Evolutionary conservation across 2,797 vertebrate species (phyloP).

Genomic region (Brachymystax lenok): DNA sequence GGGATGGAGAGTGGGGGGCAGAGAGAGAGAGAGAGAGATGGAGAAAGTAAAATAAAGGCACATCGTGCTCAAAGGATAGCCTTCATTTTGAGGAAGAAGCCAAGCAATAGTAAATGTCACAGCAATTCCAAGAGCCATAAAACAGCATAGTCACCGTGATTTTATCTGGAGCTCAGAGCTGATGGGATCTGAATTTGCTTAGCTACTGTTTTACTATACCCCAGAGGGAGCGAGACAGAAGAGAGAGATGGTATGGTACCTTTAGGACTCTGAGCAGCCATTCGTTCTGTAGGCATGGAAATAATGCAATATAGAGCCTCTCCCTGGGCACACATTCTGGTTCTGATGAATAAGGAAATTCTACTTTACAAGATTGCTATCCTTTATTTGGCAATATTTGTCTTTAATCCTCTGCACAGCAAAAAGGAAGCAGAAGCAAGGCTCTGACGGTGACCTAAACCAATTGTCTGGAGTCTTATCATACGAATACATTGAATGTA

Average conservation of each 20-base stretch:
- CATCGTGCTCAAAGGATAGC: constrained; percentile 27
- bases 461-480: background rate
- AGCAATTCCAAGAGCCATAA: constrained; percentile 35
- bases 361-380: background rate
- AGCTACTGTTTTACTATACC: constrained; percentile 15
- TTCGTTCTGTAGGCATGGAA: background rate
- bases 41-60: background rate
- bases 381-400: constrained; percentile 1
- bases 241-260: background rate
- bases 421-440: background rate
- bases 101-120: constrained; percentile 44
- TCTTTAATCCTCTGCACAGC: background rate
- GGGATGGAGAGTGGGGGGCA: background rate
- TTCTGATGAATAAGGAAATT: constrained; percentile 4
- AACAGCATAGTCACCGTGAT: constrained; percentile 23
- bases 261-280: background rate
- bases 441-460: background rate
- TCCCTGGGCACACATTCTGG: background rate
- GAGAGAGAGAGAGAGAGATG: constrained; percentile 7
- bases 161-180: constrained; percentile 22
- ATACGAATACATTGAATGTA: background rate
- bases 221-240: background rate
- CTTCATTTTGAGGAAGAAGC: constrained; percentile 32
- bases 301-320: background rate
- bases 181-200: constrained; percentile 22